Base-by-base conservation (phyloP, 2,113 vertebrate species). In the Cinclus mexicanus region DNA sequence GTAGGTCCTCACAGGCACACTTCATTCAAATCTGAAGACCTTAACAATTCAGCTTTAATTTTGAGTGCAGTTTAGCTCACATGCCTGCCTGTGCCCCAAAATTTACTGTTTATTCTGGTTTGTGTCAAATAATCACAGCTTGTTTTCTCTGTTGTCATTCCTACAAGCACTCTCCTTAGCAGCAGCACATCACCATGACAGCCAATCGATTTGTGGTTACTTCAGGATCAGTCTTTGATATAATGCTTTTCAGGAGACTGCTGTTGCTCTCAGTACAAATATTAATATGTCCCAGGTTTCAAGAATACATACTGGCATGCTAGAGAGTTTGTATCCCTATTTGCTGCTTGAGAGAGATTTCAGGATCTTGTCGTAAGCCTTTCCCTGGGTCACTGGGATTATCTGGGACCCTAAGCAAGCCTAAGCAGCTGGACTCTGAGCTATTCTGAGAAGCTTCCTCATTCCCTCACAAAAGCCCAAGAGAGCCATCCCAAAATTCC, bases 1-100 rank as follows among this genome's bases (percentile, higher is more conserved):
- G 99, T 99, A 98, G 78, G 99, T 98, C 67, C 65, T 80, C 47
- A 23, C 2, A 0, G 33, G 25, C 29, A 16, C 3, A 0, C 28
- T 65, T 50, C 29, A 5, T 75, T 83, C 55, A 41, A 19, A 28
- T 59, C 22, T 31, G 22, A 79, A n/a, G 17, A 46, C 46, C 52
- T 75, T 23, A 61, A 47, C 8, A 33, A 42, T 3, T 9, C 25
- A 22, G 67, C 67, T 86, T 61, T 57, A 60, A 63, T 83, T 90
- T 23, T 1, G 16, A 56, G 71, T 47, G 41, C 22, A 37, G 1
- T n/a, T 82, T 37, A 49, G 24, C 47, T 70, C 59, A 19, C 46
- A 74, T 28, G 31, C 46, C 56, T 64, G n/a, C n/a, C 41, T 24
- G 31, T 26, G 61, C 31, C 33, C 26, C 33, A 57, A 89, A 59